A percentile compares a stretch with the other conserved stretches of the same genome.
Evolutionary conservation across 2,797 vertebrate genomes (phyloP).

Genomic region (Echeneis naucrates): DNA sequence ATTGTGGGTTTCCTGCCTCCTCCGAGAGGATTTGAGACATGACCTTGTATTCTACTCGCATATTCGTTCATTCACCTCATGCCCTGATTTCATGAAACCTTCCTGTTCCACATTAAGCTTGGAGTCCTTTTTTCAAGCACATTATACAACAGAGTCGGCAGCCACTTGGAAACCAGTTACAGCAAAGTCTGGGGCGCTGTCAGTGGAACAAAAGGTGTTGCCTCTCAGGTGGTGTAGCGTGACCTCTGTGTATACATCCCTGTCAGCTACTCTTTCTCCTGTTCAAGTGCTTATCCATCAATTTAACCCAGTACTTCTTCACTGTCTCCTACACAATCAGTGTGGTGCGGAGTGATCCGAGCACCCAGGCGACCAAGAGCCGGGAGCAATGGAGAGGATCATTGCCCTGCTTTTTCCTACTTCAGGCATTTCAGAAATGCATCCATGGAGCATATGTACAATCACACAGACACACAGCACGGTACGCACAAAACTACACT

Average conservation of each 20-base stretch:
- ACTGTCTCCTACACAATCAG: conserved; percentile 78
- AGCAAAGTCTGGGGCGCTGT: conserved; percentile 64
- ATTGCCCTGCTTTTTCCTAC: conserved; percentile 47
- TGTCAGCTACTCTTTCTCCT: conserved; percentile 75
- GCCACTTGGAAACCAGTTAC: conserved; percentile 69
- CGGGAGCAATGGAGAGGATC: conserved; percentile 46
- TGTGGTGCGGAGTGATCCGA: conserved; percentile 77
- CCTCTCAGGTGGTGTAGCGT: conserved; percentile 75
- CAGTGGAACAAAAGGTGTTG: conserved; percentile 75
- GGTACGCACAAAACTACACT: conserved; percentile 17
- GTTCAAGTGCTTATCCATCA: conserved; percentile 85
- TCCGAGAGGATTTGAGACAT: neutral
- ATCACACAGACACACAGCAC: conserved; percentile 17
- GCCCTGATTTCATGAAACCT: neutral
- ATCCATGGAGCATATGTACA: conserved; percentile 38
- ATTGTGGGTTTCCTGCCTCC: neutral
- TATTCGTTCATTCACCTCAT: neutral
- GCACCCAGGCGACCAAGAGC: conserved; percentile 61
- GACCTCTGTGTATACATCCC: conserved; percentile 69
- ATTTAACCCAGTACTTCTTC: conserved; percentile 75
- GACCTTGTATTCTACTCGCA: neutral
- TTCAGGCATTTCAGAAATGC: conserved; percentile 77
- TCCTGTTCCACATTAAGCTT: neutral
- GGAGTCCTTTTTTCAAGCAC: neutral
- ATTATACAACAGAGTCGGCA: conserved; percentile 27